Evolutionary conservation across 2,888 invertebrate genomes (phyloP).

Genomic region (Lasioglossum calceatum): DNA sequence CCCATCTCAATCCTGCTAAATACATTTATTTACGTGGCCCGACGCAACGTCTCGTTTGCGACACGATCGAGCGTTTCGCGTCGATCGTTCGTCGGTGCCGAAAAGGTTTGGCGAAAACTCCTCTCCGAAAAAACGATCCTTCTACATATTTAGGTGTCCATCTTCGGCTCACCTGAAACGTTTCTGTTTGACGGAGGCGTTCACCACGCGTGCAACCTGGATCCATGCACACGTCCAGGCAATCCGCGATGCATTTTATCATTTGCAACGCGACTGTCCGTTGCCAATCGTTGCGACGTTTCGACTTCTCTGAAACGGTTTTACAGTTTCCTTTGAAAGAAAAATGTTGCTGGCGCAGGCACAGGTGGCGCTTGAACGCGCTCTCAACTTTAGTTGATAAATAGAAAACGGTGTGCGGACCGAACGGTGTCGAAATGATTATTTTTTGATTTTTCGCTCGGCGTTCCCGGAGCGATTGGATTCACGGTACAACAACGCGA

Average conservation of each 20-base stretch:
- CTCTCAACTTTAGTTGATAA: constrained; percentile 43
- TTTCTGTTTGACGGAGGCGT: constrained; percentile 25
- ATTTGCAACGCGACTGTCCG: not conserved
- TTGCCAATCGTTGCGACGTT: not conserved
- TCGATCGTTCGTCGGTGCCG: not conserved
- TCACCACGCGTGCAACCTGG: not conserved
- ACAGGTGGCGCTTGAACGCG: constrained; percentile 56
- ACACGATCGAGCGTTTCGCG: not conserved
- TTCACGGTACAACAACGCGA: not conserved
- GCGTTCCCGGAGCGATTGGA: not conserved
- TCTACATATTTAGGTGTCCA: constrained; percentile 36
- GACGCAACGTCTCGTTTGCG: not conserved
- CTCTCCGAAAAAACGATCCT: not conserved
- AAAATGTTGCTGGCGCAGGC: constrained; percentile 47
- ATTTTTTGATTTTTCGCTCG: constrained; percentile 1
- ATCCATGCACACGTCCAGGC: not conserved
- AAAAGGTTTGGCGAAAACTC: not conserved
- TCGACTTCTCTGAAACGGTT: constrained; percentile 24
- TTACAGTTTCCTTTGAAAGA: constrained; percentile 38
- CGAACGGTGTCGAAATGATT: constrained; percentile 9
- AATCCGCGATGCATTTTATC: not conserved
- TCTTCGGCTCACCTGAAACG: constrained; percentile 54
- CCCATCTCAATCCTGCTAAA: not conserved
- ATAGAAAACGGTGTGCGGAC: constrained; percentile 43
- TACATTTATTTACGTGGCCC: not conserved